Evolutionary conservation across 2,113 vertebrate species (phyloP).

Genomic region (Leptodactylus fuscus): DNA sequence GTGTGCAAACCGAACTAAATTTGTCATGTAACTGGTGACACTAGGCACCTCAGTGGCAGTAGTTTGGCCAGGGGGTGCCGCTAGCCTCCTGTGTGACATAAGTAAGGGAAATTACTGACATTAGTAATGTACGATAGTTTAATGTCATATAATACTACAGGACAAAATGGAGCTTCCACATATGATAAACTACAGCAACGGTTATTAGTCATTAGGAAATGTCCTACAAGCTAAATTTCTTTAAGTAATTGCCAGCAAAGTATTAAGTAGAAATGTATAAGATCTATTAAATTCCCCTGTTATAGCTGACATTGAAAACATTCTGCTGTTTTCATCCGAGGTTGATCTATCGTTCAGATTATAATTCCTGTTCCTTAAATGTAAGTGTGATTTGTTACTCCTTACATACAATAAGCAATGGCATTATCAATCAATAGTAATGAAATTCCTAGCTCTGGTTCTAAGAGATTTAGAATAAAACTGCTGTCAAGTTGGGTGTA

Average conservation of each 20-base stretch:
- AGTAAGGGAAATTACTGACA: neutral
- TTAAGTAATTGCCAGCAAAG: no score
- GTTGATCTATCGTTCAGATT: neutral
- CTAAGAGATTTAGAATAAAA: neutral
- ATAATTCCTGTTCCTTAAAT: neutral
- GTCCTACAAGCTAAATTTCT: neutral
- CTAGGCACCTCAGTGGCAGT: no score
- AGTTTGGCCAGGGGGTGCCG: no score
- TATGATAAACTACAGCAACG: neutral
- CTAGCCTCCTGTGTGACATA: no score
- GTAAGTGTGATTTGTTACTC: neutral
- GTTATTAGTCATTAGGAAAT: neutral
- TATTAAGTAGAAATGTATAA: neutral
- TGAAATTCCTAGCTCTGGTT: neutral
- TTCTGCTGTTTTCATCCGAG: neutral
- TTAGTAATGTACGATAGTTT: neutral
- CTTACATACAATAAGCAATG: neutral
- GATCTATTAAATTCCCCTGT: neutral
- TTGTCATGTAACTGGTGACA: no score
- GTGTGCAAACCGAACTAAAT: no score
- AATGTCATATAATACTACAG: neutral
- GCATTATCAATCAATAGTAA: slow-evolving; percentile 23
- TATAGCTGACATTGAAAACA: neutral
- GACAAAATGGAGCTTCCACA: neutral
- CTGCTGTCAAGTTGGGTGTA: neutral